Evolutionary conservation across 1,140 invertebrate species (phyloP), one percentile per base, ranked within the genome.

Genomic region (Chrysoperla carnea): DNA sequence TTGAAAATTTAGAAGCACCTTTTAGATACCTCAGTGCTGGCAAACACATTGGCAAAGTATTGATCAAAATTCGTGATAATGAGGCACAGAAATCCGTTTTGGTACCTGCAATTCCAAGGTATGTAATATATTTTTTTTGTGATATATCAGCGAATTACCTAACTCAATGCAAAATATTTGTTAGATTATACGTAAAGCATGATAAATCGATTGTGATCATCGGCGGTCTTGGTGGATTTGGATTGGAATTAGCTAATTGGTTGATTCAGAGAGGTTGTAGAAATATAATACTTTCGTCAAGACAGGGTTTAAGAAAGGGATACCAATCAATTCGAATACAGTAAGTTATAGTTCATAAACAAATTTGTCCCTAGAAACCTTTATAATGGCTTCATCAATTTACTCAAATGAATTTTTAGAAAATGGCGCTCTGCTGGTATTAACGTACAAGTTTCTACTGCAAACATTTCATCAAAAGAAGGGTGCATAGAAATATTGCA

Each of bases 201-300:
- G 1, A 9, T 13, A 8, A 9, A 31, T 13, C 45, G 1, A 76
- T 74, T 48, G 53, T 78, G 0, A 66, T 79, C 1, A 62, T 70
- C 4, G 76, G 89, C 33, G 90, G 90, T 44, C 63, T 93, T 0
- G 89, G 87, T 28, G 86, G 88, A 1, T 90, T 96, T 57, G 90
- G 89, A 29, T 63, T 96, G n/a, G 90, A 95, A 58, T 55, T 95
- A 37, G 75, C 77, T 4, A 78, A 90, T 54, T 94, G 89, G 88
- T 64, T 94, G 44, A 69, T 86, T n/a, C 55, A 81, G 27, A 67
- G 86, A 53, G 89, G 88, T 2, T 84, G 78, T 6, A 74, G 63
- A 45, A 81, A 80, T 51, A 49, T 96, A 1, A 63, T 93, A 2
- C 63, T 95, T 0, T 86, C 78, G 1, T 89, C 86, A 3, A 70